Evolutionary conservation across 2,113 vertebrate genomes (phyloP), one percentile per base, ranked within the genome.

Genomic region (Lates calcarifer): DNA sequence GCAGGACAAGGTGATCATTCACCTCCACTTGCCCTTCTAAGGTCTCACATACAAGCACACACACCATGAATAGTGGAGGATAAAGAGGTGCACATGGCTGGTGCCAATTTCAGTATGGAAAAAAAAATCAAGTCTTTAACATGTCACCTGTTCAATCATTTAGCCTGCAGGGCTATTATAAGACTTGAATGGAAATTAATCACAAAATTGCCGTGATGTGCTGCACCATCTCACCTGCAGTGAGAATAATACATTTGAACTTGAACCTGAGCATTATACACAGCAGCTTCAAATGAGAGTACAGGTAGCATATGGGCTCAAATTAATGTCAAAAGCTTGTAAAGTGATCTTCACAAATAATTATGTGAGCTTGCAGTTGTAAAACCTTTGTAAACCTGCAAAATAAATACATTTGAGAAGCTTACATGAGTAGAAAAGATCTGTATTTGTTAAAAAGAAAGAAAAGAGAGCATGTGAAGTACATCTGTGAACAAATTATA

Each of bases 11-110:
- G 72, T 76, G 77, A 89, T 88, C 79, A 85, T 73, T 90, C 90
- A 87, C 86, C 89, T 90, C 81, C 79, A 90, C 70, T 85, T 85
- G 85, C 79, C 88, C 83, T 85, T 83, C 74, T 55, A 55, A 84
- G 62, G 57, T 75, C 31, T 74, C 56, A 68, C 64, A 82, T 10
- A 60, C 22, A 35, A 43, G 15, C 45, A 39, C 20, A 33, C 33
- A 60, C 43, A 53, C 35, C 13, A 2, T 7, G 9, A 49, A n/a
- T 22, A 49, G 20, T 49, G 20, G 4, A 39, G 3, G 5, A 69
- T 26, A 2, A 6, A 18, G 57, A 71, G 28, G 28, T 56, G 37
- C 53, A 55, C 22, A 26, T 35, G 28, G 63, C 51, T 5, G 1
- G 3, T 18, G 6, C 31, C 31, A 29, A 22, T 77, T 62, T 26